phyloP scores from a whole-genome alignment of 1,140 invertebrate genomes.

The Heliothis subflexa region DNA sequence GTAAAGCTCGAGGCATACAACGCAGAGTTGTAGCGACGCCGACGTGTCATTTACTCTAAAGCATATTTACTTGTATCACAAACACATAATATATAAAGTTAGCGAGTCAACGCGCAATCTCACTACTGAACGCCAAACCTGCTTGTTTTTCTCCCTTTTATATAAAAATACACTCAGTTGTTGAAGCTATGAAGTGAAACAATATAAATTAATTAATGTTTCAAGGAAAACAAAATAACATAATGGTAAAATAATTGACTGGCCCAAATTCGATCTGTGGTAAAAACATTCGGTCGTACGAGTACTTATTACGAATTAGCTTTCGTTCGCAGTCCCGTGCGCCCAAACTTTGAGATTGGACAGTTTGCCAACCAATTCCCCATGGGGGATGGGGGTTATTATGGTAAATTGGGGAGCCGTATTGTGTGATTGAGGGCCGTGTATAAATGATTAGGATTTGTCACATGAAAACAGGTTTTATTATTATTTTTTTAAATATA shows the following conservation, averaged over 20 bases:
- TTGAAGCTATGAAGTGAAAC: too few relatives aligned
- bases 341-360: constrained; percentile 36
- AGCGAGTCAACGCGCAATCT: too few relatives aligned
- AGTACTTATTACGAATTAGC: constrained; percentile 39
- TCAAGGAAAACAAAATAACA: neutral
- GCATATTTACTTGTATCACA: too few relatives aligned
- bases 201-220: neutral
- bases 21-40: too few relatives aligned
- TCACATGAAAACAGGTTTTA: neutral
- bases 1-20: neutral
- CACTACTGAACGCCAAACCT: too few relatives aligned
- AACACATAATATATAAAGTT: too few relatives aligned
- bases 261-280: constrained; percentile 7
- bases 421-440: constrained; percentile 24
- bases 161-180: too few relatives aligned
- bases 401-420: constrained; percentile 3
- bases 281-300: constrained; percentile 24
- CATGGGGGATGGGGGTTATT: neutral
- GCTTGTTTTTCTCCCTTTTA: too few relatives aligned
- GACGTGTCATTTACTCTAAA: too few relatives aligned
- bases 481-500: too few relatives aligned
- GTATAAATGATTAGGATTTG: neutral
- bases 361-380: constrained; percentile 34
- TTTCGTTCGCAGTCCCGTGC: constrained; percentile 13
- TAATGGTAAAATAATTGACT: neutral